Percentiles rank a stretch among this genome's conserved stretches.
Conservation (phyloP, 2,113 vertebrate species). For the Anhinga anhinga region DNA sequence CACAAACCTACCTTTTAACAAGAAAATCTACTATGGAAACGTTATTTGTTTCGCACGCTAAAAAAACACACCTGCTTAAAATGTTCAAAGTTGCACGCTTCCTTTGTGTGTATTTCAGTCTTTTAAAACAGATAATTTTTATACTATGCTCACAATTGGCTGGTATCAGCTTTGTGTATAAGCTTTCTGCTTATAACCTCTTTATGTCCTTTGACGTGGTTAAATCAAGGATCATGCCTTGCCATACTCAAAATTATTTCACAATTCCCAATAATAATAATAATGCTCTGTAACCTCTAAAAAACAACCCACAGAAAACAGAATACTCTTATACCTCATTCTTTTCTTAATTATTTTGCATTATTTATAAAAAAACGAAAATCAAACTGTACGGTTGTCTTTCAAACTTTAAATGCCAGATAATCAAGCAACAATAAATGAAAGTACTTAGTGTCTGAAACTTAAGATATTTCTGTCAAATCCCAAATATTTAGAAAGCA, state of each 20-base stretch:
- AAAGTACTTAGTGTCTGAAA: not conserved
- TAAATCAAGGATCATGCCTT: not conserved
- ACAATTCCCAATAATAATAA: not conserved
- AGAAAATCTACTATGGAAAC: not conserved
- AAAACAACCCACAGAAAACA: not conserved
- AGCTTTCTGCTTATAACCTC: not conserved
- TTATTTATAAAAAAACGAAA: not conserved
- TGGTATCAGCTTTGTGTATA: not conserved
- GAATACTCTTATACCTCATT: not conserved
- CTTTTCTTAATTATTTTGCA: not conserved
- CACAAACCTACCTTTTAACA: not conserved
- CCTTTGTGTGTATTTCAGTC: not conserved
- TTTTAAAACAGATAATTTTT: not conserved
- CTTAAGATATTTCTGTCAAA: not conserved
- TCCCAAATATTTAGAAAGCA: not conserved
- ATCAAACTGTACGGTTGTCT: not conserved
- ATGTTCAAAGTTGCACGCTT: not conserved
- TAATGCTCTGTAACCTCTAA: not conserved
- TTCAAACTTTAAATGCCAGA: not conserved
- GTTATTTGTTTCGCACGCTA: not conserved
- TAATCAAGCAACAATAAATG: not conserved
- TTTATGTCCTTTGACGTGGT: not conserved
- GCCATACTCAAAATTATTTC: not conserved
- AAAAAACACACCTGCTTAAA: not conserved
- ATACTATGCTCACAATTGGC: not conserved